Base-by-base conservation (phyloP, 2,888 invertebrate species). In the Caenorhabditis zanzibari region DNA sequence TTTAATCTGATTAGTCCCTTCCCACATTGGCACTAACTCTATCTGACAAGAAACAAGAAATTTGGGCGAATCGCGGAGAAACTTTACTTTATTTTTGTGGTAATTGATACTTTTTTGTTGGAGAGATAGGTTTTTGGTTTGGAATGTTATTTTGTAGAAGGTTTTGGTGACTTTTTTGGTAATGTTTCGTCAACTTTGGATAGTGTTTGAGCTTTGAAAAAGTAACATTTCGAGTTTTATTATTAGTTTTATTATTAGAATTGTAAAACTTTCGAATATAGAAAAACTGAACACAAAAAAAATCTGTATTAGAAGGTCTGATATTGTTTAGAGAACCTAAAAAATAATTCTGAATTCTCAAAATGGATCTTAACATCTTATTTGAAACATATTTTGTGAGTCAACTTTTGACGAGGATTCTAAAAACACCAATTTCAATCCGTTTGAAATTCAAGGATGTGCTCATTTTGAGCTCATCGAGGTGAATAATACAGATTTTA, bases 1-100 rank as follows among this genome's bases (percentile, higher is more conserved):
- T 28, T 28, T 75, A 58, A 75, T 75, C 66, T 58, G 75, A 75
- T 75, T 59, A 66, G 58, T 59, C 19, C 7, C 19, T 47, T 3
- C 28, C 38, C 49, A 9, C 35, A 9, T 35, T 47, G 52, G 35
- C 38, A 38, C 49, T 66, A 75, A 75, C 75, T 75, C 47, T 10
- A 58, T 59, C 44, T 75, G 75, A 75, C 66, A 75, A 28, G 22
- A 52, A 7, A 49, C 24, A 26, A 24, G 41, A 41, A 41, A 24
- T 66, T 12, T 38, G 19, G 22, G 19, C 1, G 47, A 19, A 47
- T n/a, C n/a, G n/a, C n/a, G n/a, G n/a, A 19, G 38, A 38, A 59
- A 61, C 41, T 41, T 61, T 24, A 24, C 24, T 61, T 61, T 26
- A 14, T 59, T 61, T 41, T 41, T 14, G 22, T 41, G 41, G 61